Evolutionary conservation across 2,797 vertebrate genomes (phyloP), one percentile per base, ranked within the genome.

Genomic region (Chelidonichthys spinosus): DNA sequence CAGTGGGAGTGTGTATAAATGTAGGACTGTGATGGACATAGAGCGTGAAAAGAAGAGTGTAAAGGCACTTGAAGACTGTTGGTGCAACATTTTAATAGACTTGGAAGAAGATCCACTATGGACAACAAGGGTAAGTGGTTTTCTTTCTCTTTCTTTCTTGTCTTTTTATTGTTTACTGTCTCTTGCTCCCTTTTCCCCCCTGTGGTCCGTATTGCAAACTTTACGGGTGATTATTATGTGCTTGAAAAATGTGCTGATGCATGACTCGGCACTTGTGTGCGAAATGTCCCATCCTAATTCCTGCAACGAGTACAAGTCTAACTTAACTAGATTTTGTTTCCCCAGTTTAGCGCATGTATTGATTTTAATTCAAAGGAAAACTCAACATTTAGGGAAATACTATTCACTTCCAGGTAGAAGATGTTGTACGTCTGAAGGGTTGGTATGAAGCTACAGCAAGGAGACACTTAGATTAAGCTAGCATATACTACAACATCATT

Each of bases 1-100:
- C 58, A 7, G 3, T 7, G 50, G 18, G 25, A 63, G 11, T 17
- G 11, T 81, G 81, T 84, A 94, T 94, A 95, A 93, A 90, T 81
- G 78, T 72, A 61, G 43, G 50, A 66, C 74, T 18, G 71, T 53
- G 62, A 81, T 74, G 79, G 69, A 85, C 44, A 65, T 7, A 0
- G 43, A 82, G 54, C 37, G 18, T 4, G 14, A 79, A 69, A 61
- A 52, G 60, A 40, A 62, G 47, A 76, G 36, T 15, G 36, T 7
- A 39, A 71, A 66, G 65, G 77, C 35, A 55, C 60, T 62, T 15
- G 17, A 59, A 14, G 68, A 58, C 52, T 46, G 32, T 33, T 47
- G 8, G 15, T 71, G 43, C 35, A 69, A 52, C 32, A 18, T 46
- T 55, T 50, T 11, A 17, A 10, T 2, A 17, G 40, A 61, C 33